Base-by-base conservation (phyloP, 2,113 vertebrate genomes). In the Brachypodius melanocephalos region DNA sequence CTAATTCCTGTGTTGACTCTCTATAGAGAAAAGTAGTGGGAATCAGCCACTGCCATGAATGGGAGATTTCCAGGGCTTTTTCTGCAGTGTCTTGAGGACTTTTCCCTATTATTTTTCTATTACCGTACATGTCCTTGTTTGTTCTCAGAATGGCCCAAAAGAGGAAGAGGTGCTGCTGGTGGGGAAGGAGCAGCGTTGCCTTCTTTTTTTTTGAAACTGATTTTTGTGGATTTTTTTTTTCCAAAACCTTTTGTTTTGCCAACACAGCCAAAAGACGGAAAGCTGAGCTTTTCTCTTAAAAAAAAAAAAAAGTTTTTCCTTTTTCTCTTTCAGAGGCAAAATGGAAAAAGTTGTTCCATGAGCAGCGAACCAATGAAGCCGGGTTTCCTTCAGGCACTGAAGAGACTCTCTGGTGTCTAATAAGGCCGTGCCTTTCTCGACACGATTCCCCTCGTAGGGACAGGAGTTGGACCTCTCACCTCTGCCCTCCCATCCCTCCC, bases 41-140 rank as follows among this genome's bases (percentile, higher is more conserved):
- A 76, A 76, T 14, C 29, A 4, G 34, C 5, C 29, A 6, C 3
- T n/a, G 62, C 57, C 62, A 48, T 0, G 4, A 61, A 22, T 0
- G 0, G 72, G 72, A 87, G 73, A 63, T 43, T 91, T 77, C 85
- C 81, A 22, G 63, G 22, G 48, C 25, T 54, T 54, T 57, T 72
- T 12, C 34, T 51, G 62, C 62, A 42, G 66, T 14, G 88, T 82
- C 67, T 57, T 0, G 15, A 84, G 43, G 63, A 84, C 48, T 76
- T 89, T 84, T 86, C 88, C 85, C 48, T 59, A 26, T 63, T 91
- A 76, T 68, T 93, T 84, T 73, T 12, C 93, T 91, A 73, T 89
- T 93, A 77, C 43, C 43, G 36, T 32, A 18, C 1, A 0, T 19
- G 88, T 45, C 88, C 88, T 89, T 57, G 77, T 29, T 89, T 69